Conservation (phyloP, 2,888 invertebrate genomes). For the Drosophila neonasuta region DNA sequence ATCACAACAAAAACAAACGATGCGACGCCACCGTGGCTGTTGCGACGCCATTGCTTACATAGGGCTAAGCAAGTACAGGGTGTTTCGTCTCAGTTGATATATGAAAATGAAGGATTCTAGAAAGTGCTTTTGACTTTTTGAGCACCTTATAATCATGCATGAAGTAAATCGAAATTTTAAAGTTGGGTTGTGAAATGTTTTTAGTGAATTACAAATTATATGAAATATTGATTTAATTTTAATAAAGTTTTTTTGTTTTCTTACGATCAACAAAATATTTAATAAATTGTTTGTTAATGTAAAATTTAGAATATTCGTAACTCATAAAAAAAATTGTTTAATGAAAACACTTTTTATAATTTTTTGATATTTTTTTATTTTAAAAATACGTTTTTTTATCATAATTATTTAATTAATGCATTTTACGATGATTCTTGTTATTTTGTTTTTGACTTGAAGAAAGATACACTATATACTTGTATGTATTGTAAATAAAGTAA, state of each 20-base stretch:
- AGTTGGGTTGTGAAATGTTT: too few relatives aligned
- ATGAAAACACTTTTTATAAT: slow-evolving; percentile 8
- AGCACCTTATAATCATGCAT: too few relatives aligned
- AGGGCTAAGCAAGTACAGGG: background rate
- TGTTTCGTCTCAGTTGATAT: background rate
- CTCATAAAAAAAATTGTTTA: too few relatives aligned
- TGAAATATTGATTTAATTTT: too few relatives aligned
- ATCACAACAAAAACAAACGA: slow-evolving; percentile 25
- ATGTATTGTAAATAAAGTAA: slow-evolving; percentile 25
- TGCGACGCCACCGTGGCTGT: background rate
- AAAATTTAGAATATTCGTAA: too few relatives aligned
- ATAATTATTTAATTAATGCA: slow-evolving; percentile 52
- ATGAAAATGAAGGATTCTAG: background rate
- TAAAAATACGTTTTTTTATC: slow-evolving; percentile 43
- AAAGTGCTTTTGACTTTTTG: background rate
- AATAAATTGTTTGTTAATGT: too few relatives aligned
- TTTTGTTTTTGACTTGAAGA: slow-evolving; percentile 60
- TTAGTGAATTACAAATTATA: too few relatives aligned
- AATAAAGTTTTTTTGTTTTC: too few relatives aligned
- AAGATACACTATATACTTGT: slow-evolving; percentile 35
- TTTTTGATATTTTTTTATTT: slow-evolving; percentile 52
- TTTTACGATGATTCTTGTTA: slow-evolving; percentile 23
- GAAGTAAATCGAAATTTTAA: too few relatives aligned
- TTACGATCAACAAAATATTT: too few relatives aligned
- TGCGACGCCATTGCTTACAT: background rate